Percentiles rank a stretch among this genome's conserved stretches.
phyloP scores from a whole-genome alignment of 2,888 invertebrate species.

The Ophioninae sp. region DNA sequence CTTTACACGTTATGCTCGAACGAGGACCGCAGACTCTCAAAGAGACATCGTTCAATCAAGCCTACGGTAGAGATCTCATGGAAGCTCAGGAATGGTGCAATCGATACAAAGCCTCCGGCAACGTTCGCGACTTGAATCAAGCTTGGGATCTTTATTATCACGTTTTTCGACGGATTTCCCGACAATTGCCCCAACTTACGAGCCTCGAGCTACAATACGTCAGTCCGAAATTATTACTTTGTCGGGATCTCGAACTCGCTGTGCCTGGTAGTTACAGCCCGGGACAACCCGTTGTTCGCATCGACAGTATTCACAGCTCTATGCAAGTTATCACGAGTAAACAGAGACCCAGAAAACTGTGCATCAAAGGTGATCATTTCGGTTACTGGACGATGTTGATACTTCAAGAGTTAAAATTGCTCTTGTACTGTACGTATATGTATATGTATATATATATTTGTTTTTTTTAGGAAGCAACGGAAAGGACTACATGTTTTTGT shows the following conservation, averaged over 20 bases:
- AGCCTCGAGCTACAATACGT: conserved; percentile 97
- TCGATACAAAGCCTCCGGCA: conserved; percentile 91
- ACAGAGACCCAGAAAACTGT: conserved; percentile 97
- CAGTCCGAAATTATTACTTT: conserved; percentile 93
- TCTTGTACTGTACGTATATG: too few species aligned
- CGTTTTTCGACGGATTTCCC: conserved; percentile 97
- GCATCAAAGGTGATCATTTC: conserved; percentile 86
- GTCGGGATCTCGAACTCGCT: conserved; percentile 96
- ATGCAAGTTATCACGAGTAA: conserved; percentile 98
- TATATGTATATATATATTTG: neutral
- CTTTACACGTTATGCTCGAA: conserved; percentile 96
- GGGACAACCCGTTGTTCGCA: conserved; percentile 92
- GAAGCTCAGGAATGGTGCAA: conserved; percentile 98
- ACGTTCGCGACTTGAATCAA: conserved; percentile 95
- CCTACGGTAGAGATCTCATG: conserved; percentile 95
- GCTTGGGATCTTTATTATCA: conserved; percentile 99
- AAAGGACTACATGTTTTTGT: conserved; percentile 98
- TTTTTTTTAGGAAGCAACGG: conserved; percentile 92
- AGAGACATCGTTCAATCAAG: conserved; percentile 97
- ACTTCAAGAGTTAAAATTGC: neutral
- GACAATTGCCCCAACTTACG: conserved; percentile 95
- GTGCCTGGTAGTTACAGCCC: conserved; percentile 99
- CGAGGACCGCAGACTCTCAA: conserved; percentile 97
- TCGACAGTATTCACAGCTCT: conserved; percentile 94
- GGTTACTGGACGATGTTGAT: conserved; percentile 9